A percentile compares a stretch with the other conserved stretches of the same genome.
Conservation (phyloP, 2,113 vertebrate species). For the Macquaria australasica region DNA sequence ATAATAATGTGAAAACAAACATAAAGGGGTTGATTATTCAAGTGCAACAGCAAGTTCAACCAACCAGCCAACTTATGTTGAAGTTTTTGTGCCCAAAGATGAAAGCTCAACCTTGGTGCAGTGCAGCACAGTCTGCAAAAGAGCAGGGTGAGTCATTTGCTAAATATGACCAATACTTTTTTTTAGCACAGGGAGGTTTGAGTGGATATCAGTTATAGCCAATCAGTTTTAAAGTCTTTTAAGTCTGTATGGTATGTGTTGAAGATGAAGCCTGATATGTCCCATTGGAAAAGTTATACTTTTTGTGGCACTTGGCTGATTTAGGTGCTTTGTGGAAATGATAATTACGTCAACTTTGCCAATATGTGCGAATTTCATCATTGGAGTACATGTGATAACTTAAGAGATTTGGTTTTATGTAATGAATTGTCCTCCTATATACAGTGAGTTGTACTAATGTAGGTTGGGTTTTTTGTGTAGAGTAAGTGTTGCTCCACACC, state of each 20-base stretch:
- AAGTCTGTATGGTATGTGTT: neutral
- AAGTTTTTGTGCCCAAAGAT: slow-evolving; percentile 8
- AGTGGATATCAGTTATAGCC: neutral
- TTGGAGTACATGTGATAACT: neutral
- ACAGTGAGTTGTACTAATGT: neutral
- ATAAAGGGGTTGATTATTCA: neutral
- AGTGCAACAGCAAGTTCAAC: slow-evolving; percentile 13
- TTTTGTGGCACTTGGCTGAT: too few relatives aligned
- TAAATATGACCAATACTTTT: neutral
- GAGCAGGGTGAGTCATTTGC: neutral
- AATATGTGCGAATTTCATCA: neutral
- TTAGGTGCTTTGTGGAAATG: neutral
- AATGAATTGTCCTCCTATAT: neutral
- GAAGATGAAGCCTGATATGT: neutral
- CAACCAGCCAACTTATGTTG: neutral
- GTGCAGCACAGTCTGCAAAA: neutral
- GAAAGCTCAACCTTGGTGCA: slow-evolving; percentile 22
- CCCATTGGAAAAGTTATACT: too few relatives aligned
- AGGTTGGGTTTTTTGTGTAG: neutral
- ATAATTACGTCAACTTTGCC: neutral
- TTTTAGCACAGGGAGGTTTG: too few relatives aligned
- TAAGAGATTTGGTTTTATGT: neutral
- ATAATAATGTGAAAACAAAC: neutral
- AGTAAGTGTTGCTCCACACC: neutral
- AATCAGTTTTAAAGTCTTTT: neutral